Evolutionary conservation across 2,113 vertebrate species (phyloP).

Genomic region (Mesembrinibis cayennensis): DNA sequence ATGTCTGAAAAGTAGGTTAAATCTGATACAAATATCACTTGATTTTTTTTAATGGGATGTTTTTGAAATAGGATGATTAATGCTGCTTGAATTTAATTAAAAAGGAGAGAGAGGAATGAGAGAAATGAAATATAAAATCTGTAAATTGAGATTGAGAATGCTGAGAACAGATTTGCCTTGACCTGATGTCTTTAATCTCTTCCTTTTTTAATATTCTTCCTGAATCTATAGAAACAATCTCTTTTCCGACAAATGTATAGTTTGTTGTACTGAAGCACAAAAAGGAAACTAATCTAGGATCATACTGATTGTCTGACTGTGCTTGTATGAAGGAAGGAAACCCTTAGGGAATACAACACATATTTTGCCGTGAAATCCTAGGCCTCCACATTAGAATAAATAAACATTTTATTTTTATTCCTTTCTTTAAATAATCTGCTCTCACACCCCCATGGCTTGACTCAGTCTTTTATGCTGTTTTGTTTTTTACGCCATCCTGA

Average conservation of each 20-base stretch:
- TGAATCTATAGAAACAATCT: not conserved
- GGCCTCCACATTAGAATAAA: not conserved
- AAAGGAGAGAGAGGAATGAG: not conserved
- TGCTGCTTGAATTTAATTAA: not conserved
- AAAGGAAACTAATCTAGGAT: not conserved
- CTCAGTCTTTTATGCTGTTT: not conserved
- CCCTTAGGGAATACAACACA: not conserved
- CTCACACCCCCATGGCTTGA: rapidly evolving
- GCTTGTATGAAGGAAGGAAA: not conserved
- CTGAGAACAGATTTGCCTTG: not conserved
- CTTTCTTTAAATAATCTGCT: not conserved
- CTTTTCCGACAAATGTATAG: not conserved
- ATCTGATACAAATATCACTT: not conserved
- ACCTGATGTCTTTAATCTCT: not conserved
- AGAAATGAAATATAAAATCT: not conserved
- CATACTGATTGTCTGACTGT: not conserved
- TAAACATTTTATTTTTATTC: not conserved
- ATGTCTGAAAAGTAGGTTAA: conserved; percentile 15
- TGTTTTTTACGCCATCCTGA: not conserved
- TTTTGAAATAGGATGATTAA: not conserved
- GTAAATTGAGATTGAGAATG: not conserved
- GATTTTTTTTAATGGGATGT: not conserved
- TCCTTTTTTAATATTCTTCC: not conserved
- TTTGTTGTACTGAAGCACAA: not conserved
- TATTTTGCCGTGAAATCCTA: not conserved